Evolutionary conservation across 2,797 vertebrate genomes (phyloP).

Genomic region (Darevskia nairensis): DNA sequence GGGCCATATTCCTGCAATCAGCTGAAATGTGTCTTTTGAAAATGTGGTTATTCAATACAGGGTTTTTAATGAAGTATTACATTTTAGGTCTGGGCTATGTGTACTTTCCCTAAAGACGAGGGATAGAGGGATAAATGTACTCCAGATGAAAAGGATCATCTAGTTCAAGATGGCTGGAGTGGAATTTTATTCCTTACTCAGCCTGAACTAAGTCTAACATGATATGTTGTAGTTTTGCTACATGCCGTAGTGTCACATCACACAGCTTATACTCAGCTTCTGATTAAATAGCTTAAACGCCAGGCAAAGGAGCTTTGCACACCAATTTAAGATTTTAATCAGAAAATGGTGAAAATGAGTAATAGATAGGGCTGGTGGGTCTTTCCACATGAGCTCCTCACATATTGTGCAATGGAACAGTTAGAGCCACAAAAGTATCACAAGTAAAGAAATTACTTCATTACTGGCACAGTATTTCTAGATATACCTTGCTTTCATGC

Average conservation of each 20-base stretch:
- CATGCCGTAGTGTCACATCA: slow-evolving; percentile 29
- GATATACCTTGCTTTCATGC: background rate
- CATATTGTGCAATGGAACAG: slow-evolving; percentile 10
- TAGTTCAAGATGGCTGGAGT: slow-evolving; percentile 53
- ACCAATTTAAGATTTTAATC: slow-evolving; percentile 14
- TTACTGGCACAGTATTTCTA: background rate
- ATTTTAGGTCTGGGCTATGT: slow-evolving; percentile 23
- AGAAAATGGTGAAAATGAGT: slow-evolving; percentile 28
- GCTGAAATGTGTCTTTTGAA: slow-evolving; percentile 66
- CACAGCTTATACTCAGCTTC: background rate
- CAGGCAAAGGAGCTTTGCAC: slow-evolving; percentile 2
- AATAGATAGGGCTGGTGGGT: background rate
- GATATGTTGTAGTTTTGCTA: slow-evolving; percentile 42
- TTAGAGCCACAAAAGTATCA: background rate
- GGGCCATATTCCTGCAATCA: slow-evolving; percentile 65
- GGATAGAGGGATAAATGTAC: slow-evolving; percentile 61
- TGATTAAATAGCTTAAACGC: slow-evolving; percentile 33
- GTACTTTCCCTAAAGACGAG: slow-evolving; percentile 34
- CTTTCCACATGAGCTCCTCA: background rate
- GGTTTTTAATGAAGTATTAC: slow-evolving; percentile 62
- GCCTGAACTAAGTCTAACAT: slow-evolving; percentile 55
- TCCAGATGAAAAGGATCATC: slow-evolving; percentile 71
- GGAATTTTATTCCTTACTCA: slow-evolving; percentile 49
- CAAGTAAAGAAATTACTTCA: background rate
- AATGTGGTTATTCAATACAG: slow-evolving; percentile 68